Base-by-base conservation (phyloP, 2,888 invertebrate genomes). In the Pyrocoelia pectoralis region DNA sequence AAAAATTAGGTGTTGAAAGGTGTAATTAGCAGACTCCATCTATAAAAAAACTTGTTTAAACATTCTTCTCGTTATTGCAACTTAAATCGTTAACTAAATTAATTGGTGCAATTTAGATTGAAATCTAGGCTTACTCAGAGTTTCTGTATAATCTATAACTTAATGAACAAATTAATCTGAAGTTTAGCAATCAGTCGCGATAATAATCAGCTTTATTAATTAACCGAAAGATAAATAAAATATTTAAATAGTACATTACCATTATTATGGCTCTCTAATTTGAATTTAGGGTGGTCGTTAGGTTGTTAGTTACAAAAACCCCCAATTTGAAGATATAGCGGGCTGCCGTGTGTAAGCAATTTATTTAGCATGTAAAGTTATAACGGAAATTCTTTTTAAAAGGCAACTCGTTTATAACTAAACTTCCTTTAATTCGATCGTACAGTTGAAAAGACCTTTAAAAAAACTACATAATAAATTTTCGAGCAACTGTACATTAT, bases 401-500 rank as follows among this genome's bases (percentile, higher is more conserved):
- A 2, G 8, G 13, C 13, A 33, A n/a, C 33, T n/a, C 33, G n/a
- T 33, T 33, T 33, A 33, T 33, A n/a, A 33, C n/a, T 33, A 33
- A 33, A 33, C 33, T 33, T 33, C 33, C n/a, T 33, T 33, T 33
- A 33, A 33, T 33, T 33, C 33, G n/a, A 33, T 33, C 33, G n/a
- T n/a, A n/a, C n/a, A 33, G 8, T 33, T 8, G 33, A n/a, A 2
- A n/a, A 33, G 33, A 33, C 33, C 9, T 33, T n/a, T 3, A 46
- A 17, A 46, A 17, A 46, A 18, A 12, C 13, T 43, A 43, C 12
- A 6, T 13, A 43, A 43, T 43, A 14, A 43, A 43, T 43, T 43
- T 43, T 15, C 1, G 13, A 43, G 43, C 8, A 43, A 13, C 13
- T 13, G 18, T 46, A 17, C 46, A 48, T 56, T 56, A 56, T 48